Percentiles rank a stretch among this genome's conserved stretches.
Conservation (phyloP, 2,113 vertebrate genomes). For the Pteropus alecto region DNA sequence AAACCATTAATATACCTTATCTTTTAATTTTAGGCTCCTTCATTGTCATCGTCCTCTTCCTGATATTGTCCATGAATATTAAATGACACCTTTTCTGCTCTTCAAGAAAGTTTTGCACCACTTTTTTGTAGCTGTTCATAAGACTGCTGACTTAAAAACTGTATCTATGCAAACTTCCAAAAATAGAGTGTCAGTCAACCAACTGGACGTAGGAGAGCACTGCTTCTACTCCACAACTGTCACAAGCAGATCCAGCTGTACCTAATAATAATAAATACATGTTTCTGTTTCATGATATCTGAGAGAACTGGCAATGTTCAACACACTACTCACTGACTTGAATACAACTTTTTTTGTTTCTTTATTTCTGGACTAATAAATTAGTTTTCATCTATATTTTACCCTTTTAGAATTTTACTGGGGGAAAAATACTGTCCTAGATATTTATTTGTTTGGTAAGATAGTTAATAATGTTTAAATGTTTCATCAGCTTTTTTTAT, state of each 20-base stretch:
- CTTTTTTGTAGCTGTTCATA: conserved; percentile 91
- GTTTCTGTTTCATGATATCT: conserved; percentile 91
- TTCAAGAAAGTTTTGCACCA: conserved; percentile 94
- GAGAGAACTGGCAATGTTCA: conserved; percentile 89
- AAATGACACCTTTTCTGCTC: conserved; percentile 91
- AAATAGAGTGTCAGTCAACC: conserved; percentile 88
- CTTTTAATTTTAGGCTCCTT: conserved; percentile 88
- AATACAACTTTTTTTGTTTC: conserved; percentile 85
- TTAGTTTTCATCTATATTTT: conserved; percentile 76
- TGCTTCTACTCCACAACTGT: conserved; percentile 87
- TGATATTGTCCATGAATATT: conserved; percentile 90
- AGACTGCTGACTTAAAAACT: conserved; percentile 95
- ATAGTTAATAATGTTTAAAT: conserved; percentile 83
- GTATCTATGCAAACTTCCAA: conserved; percentile 96
- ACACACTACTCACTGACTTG: conserved; percentile 91
- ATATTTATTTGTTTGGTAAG: conserved; percentile 87
- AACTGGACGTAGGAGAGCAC: conserved; percentile 85
- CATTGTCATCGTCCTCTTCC: conserved; percentile 92
- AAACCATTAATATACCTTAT: conserved; percentile 70
- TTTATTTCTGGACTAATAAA: conserved; percentile 85
- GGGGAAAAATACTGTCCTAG: conserved; percentile 86
- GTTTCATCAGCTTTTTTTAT: conserved; percentile 84
- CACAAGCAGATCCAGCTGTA: conserved; percentile 86
- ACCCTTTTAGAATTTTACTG: conserved; percentile 79
- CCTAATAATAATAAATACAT: conserved; percentile 80